These are phyloP conservation scores for Ooceraea biroi DNA, from an alignment of 1,140 invertebrate genomes.

Conservation along the genomic window DNA sequence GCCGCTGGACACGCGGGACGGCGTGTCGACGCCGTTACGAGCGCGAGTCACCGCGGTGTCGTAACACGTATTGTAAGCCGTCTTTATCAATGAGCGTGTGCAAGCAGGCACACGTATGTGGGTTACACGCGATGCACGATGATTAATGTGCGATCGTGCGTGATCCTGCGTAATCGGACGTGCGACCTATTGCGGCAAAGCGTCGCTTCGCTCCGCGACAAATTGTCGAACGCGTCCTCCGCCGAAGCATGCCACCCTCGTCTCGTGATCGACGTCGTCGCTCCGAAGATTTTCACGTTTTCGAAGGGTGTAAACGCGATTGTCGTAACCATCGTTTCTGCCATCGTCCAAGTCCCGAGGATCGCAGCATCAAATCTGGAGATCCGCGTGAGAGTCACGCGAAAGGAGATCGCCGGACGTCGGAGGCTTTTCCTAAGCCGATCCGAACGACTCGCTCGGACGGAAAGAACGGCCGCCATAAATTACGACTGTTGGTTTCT, in stretches of 20 bases:
- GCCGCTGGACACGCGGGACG: conserved; percentile 18
- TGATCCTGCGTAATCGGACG: conserved; percentile 51
- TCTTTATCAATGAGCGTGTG: conserved; percentile 54
- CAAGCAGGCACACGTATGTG: conserved; percentile 9
- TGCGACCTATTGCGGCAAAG: conserved; percentile 28
- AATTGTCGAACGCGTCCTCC: conserved; percentile 37
- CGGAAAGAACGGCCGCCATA: conserved; percentile 51
- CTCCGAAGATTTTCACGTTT: not conserved
- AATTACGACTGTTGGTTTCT: conserved; percentile 61
- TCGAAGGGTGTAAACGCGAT: conserved; percentile 4
- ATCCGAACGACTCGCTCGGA: conserved; percentile 40
- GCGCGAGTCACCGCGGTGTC: too few species aligned
- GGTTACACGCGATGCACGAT: conserved; percentile 50
- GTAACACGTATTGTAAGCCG: conserved; percentile 54
- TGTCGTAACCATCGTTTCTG: not conserved
- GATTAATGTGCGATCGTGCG: conserved; percentile 54
- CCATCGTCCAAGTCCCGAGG: not conserved
- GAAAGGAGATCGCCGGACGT: conserved; percentile 31
- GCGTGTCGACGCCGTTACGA: too few species aligned
- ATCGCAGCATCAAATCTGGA: not conserved
- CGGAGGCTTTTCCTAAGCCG: conserved; percentile 41
- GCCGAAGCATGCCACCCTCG: too few species aligned
- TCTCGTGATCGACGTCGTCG: too few species aligned
- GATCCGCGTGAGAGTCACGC: conserved; percentile 29
- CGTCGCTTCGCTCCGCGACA: conserved; percentile 25